phyloP scores from a whole-genome alignment of 1,140 invertebrate species.

The Zeugodacus cucurbitae region DNA sequence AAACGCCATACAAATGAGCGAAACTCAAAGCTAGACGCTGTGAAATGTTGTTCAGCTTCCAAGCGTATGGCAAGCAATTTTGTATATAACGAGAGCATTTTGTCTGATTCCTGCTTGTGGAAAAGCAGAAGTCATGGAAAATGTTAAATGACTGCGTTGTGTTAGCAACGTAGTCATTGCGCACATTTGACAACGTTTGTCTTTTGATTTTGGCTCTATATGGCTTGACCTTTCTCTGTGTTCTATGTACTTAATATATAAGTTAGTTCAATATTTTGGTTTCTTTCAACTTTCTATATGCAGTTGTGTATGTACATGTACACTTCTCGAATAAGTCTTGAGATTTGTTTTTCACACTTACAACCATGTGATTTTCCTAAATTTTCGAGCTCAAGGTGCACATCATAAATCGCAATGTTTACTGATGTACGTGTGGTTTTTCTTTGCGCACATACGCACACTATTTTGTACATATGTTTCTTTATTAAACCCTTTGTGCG shows the following conservation, averaged over 20 bases:
- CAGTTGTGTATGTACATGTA: not conserved
- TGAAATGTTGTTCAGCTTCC: not conserved
- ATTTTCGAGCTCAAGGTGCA: not conserved
- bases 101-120: not conserved
- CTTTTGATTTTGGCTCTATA: conserved; percentile 41
- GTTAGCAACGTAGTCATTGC: not conserved
- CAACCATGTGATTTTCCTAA: not conserved
- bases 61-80: not conserved
- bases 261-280: not conserved
- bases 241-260: conserved; percentile 45
- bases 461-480: not conserved
- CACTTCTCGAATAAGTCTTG: not conserved
- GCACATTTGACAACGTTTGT: not conserved
- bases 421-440: not conserved
- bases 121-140: not conserved
- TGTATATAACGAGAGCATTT: not conserved
- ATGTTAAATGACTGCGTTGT: not conserved
- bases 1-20: not conserved
- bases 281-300: not conserved
- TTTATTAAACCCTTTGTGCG: not conserved
- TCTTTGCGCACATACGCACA: not conserved
- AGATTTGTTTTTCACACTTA: not conserved
- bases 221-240: conserved; percentile 42
- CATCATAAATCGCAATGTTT: not conserved
- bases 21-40: not conserved